These are phyloP conservation scores for Macaria liturata DNA, from an alignment of 2,888 invertebrate genomes.

Conservation along the genomic window DNA sequence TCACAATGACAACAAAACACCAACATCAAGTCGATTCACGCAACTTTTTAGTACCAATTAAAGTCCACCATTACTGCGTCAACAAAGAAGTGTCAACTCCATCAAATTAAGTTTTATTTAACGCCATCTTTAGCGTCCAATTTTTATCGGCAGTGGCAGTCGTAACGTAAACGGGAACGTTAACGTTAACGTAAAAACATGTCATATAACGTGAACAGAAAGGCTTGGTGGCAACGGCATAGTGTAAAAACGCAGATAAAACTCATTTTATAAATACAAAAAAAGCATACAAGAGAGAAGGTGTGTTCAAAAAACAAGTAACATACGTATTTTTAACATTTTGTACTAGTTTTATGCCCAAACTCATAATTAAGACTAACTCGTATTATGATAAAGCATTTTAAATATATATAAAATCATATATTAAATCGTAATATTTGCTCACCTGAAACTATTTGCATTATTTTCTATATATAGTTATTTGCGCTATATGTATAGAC, in stretches of 20 bases:
- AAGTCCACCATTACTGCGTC: constrained; percentile 20
- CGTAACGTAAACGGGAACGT: constrained; percentile 22
- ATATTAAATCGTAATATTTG: too few species aligned
- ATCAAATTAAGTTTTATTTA: constrained; percentile 33
- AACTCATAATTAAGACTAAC: too few species aligned
- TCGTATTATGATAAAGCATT: too few species aligned
- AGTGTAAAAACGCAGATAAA: not conserved
- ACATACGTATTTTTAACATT: too few species aligned
- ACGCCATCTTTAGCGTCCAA: constrained; percentile 26
- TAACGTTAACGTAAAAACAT: constrained; percentile 16
- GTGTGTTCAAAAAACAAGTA: too few species aligned
- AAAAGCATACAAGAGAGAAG: too few species aligned
- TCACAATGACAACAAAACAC: not conserved
- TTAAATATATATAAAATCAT: too few species aligned
- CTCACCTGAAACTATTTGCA: too few species aligned
- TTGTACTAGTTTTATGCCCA: too few species aligned
- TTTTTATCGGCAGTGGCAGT: constrained; percentile 34
- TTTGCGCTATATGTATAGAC: too few species aligned
- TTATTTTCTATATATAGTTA: too few species aligned
- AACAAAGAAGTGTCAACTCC: constrained; percentile 32
- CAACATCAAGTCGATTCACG: constrained; percentile 8
- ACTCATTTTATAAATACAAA: too few species aligned
- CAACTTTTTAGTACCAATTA: constrained; percentile 25
- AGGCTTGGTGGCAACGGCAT: constrained; percentile 5
- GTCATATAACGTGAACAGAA: constrained; percentile 20